Evolutionary conservation across 2,888 invertebrate genomes (phyloP), one percentile per base, ranked within the genome.

Genomic region (Rhamnusium bicolor): DNA sequence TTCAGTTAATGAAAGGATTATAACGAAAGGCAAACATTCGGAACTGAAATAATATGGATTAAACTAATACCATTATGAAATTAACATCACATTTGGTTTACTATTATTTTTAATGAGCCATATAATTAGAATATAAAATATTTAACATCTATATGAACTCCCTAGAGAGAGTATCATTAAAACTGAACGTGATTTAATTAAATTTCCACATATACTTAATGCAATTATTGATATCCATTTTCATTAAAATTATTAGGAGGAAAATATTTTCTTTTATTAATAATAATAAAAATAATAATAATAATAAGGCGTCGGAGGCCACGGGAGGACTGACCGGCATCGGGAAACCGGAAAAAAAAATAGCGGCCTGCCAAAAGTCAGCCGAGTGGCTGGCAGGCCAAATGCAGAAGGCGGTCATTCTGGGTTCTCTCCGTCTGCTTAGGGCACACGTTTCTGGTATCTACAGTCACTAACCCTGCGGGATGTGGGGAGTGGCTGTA

Each of bases 11-110:
- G 58, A 58, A 32, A 32, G 32, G 58, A 58, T 58, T 58, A 58
- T 12, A 32, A 18, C 24, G 21, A 24, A 16, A 18, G 2, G 40
- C 58, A 32, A 32, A 58, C 32, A 58, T 32, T 32, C 58, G 18
- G 19, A 58, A 29, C 58, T 58, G 58, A 58, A 58, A 58, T 58
- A 58, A 58, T 32, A 58, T n/a, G 58, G 58, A 58, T 58, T 58
- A 58, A 10, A 16, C 12, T 19, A 2, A 56, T 56, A 27, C 54
- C 54, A 14, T 56, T 56, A 27, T 56, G n/a, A 27, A 56, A 56
- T 27, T 56, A 56, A 27, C 14, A 56, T 24, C 14, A 27, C 27
- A n/a, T 56, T 56, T 27, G 14, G 14, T 56, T n/a, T 27, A 56
- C 27, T 53, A 53, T 53, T 53, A n/a, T 21, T 53, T 53, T 53